Base-by-base conservation (phyloP, 2,888 invertebrate genomes). In the Dyspetes luteomarginatus region DNA sequence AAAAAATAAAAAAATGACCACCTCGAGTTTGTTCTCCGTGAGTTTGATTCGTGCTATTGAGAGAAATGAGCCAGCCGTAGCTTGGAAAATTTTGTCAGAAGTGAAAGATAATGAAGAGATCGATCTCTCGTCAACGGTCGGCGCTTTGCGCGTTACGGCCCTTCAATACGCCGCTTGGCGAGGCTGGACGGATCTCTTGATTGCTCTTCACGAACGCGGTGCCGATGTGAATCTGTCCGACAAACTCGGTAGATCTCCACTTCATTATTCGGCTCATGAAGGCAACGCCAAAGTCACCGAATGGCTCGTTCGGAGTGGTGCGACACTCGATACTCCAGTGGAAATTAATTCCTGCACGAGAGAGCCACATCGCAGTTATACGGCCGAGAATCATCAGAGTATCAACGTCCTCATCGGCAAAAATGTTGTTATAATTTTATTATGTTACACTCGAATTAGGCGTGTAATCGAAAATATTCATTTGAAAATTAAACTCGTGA, bases 161-260 rank as follows among this genome's bases (percentile, higher is more conserved):
- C 45, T 86, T 55, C 88, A 88, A 2, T 52, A 86, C 43, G 88
- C 86, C 3, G 88, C 87, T 1, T 88, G 86, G 87, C 79, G 81
- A 12, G 87, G 86, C 3, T 81, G 71, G 15, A 71, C 76, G 7
- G 78, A 84, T 41, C 26, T 88, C 9, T 24, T 86, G 73, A 45
- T 84, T 0, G 60, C 52, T 7, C 72, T 88, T 0, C 24, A 67
- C 12, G 22, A 74, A 5, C 81, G 28, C 15, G 87, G 88, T 1
- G 87, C 86, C 3, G 75, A 85, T 19, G 81, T 86, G 2, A 85
- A 84, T 56, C 74, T 64, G 12, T 67, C 69, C 24, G 91, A 91
- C 78, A 88, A 89, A 50, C 85, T 90, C 41, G 91, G 90, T 7
- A 87, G 91, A 81, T 88, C 87, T n/a, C 88, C 91, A 0, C 85